phyloP scores from a whole-genome alignment of 2,113 vertebrate species.

The Propithecus coquereli region DNA sequence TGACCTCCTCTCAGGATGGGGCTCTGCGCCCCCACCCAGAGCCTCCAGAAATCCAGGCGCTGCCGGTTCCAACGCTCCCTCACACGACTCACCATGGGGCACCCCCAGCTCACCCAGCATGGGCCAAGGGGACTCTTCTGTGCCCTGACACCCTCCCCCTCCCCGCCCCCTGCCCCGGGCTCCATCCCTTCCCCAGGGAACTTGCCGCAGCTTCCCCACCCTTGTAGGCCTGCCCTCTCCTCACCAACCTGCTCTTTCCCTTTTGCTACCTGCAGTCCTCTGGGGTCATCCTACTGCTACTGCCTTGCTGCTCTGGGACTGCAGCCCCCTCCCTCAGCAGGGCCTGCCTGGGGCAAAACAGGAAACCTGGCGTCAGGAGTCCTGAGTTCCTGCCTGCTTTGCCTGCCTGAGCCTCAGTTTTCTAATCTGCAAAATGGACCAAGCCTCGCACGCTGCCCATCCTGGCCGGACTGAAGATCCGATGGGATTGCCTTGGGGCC shows the following conservation, averaged over 20 bases:
- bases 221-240: neutral
- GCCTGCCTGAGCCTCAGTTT: neutral
- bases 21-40: rapidly evolving
- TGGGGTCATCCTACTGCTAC: neutral
- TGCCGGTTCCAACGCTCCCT: neutral
- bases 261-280: neutral
- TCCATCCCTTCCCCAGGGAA: too few relatives aligned
- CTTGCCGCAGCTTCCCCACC: neutral
- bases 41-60: neutral
- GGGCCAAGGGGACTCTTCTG: neutral
- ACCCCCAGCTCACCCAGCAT: rapidly evolving
- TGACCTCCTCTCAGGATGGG: neutral
- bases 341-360: rapidly evolving
- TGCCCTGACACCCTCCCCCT: neutral
- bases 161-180: too few relatives aligned
- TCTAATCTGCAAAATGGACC: neutral
- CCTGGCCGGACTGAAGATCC: neutral
- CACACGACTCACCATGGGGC: rapidly evolving
- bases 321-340: neutral
- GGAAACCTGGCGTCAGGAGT: rapidly evolving
- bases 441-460: rapidly evolving
- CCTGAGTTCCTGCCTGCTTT: neutral
- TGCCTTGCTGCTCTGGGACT: neutral
- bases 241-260: neutral
- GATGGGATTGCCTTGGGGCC: neutral